A percentile compares a stretch with the other conserved stretches of the same genome.
These are phyloP conservation scores for Gambusia yucatana DNA, from an alignment of 2,797 vertebrate species.

Conservation along the genomic window DNA sequence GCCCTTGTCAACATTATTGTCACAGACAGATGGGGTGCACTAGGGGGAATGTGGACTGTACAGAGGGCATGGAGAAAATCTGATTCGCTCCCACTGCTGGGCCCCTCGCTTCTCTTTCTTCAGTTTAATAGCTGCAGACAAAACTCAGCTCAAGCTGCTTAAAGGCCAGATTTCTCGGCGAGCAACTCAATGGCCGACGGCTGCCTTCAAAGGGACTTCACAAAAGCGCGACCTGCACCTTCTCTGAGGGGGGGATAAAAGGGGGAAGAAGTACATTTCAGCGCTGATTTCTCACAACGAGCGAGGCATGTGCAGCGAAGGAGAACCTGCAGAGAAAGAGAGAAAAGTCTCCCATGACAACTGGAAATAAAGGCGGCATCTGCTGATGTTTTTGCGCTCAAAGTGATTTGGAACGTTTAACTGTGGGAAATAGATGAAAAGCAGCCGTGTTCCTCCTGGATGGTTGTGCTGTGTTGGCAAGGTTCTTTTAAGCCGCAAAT, in stretches of 20 bases:
- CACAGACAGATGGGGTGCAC: constrained; percentile 68
- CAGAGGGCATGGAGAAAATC: constrained; percentile 50
- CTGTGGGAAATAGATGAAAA: constrained; percentile 26
- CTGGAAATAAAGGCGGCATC: constrained; percentile 56
- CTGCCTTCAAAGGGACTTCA: constrained; percentile 66
- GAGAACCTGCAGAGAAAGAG: constrained; percentile 45
- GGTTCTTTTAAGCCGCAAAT: constrained; percentile 31
- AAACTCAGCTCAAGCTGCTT: constrained; percentile 70
- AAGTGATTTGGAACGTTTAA: constrained; percentile 32
- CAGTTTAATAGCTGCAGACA: constrained; percentile 69
- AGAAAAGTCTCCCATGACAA: constrained; percentile 46
- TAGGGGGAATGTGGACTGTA: constrained; percentile 53
- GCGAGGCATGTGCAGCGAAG: constrained; percentile 53
- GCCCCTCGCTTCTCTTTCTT: constrained; percentile 66
- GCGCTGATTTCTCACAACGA: constrained; percentile 32
- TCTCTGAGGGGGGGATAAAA: constrained; percentile 53
- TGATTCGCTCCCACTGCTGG: constrained; percentile 58
- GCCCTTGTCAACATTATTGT: constrained; percentile 67
- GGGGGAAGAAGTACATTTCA: constrained; percentile 44
- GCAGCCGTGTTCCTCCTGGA: constrained; percentile 21
- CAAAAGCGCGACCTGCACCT: constrained; percentile 63
- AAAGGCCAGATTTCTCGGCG: constrained; percentile 49
- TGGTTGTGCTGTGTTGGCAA: constrained; percentile 31
- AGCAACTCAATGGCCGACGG: constrained; percentile 63
- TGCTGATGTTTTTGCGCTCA: constrained; percentile 56